A percentile compares a stretch with the other conserved stretches of the same genome.
Conservation (phyloP, 2,113 vertebrate genomes). For the Naja naja region DNA sequence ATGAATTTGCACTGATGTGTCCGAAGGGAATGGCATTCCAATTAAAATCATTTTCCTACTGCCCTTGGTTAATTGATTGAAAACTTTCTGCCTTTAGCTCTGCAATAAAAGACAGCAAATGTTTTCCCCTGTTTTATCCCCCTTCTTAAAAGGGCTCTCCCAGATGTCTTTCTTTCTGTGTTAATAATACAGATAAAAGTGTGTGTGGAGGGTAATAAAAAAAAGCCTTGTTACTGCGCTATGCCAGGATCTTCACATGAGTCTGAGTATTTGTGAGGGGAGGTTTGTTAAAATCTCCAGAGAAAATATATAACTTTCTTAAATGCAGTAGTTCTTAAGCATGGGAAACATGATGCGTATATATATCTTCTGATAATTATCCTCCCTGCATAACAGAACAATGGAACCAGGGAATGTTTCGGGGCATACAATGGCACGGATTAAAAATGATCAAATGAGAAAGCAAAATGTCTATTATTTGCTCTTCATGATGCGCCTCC, state of each 20-base stretch:
- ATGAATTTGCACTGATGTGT: neutral
- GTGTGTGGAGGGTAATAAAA: neutral
- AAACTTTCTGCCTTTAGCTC: neutral
- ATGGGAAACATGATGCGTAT: neutral
- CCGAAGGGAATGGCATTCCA: neutral
- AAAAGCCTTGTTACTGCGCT: neutral
- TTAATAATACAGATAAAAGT: constrained; percentile 2
- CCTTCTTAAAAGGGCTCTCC: neutral
- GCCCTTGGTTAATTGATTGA: neutral
- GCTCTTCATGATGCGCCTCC: neutral
- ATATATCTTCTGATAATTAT: neutral
- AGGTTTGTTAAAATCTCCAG: neutral
- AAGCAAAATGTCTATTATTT: neutral
- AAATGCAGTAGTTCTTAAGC: constrained; percentile 9
- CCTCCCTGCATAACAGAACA: neutral
- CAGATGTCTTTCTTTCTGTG: neutral
- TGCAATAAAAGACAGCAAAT: neutral
- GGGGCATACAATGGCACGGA: neutral
- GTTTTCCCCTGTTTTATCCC: neutral
- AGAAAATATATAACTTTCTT: neutral
- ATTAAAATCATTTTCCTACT: neutral
- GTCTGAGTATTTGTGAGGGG: neutral
- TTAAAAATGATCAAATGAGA: neutral
- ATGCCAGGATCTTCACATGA: neutral
- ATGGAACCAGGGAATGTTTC: neutral